Base-by-base conservation (phyloP, 2,113 vertebrate species). In the Tyrannus savana region DNA sequence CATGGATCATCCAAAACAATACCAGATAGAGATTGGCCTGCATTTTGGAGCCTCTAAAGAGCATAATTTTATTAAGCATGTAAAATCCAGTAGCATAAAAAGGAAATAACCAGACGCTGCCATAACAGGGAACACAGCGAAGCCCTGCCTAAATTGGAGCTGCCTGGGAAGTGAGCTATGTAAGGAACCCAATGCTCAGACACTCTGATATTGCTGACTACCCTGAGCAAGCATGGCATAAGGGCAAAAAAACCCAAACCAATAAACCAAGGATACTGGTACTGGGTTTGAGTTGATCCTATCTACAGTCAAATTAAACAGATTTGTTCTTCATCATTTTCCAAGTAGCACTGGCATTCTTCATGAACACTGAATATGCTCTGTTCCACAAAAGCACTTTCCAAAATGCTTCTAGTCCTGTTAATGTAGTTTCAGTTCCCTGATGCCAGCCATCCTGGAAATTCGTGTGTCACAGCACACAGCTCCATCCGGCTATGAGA, bases 111-210 rank as follows among this genome's bases (percentile, higher is more conserved):
- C 84, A 94, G 76, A 73, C 59, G 8, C 22, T 91, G 78, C 77
- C 23, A 18, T 66, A 94, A 97, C 94, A 95, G 96, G 95, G 97
- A 97, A 89, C 49, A 59, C 27, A 93, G 17, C 81, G 35, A 77
- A 92, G 60, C 69, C 59, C 78, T 89, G 87, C 62, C 67, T 89
- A 79, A 93, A 83, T 18, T 77, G 66, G 72, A 85, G 74, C 84
- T 97, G 96, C 91, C 96, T 96, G 80, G 94, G 84, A 97, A 97
- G 64, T 60, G 30, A 73, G 60, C 86, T 95, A 95, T 95, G 95
- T 97, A 83, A 95, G 49, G 33, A 80, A 52, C 39, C 16, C n/a
- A 17, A 81, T 7, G 1, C 28, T 89, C 42, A 77, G 87, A 90
- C 49, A 72, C 74, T 85, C 58, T 69, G 67, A 86, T 68, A 84